These are phyloP conservation scores for Anniella stebbinsi DNA, from an alignment of 2,797 vertebrate genomes.

Conservation along the genomic window DNA sequence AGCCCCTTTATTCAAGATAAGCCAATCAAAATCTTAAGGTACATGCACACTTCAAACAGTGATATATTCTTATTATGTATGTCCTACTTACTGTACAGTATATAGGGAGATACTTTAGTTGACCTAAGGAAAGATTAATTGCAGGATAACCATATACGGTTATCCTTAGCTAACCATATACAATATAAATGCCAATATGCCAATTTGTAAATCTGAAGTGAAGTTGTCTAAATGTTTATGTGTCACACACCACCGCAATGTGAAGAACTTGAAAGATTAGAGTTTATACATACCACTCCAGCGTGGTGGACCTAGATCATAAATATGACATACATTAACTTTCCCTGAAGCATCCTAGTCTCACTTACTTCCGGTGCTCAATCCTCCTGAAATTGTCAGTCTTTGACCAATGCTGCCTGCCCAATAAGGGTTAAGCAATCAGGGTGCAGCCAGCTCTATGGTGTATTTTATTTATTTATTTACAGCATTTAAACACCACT, in stretches of 20 bases:
- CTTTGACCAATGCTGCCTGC: not conserved
- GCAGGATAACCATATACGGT: constrained; percentile 32
- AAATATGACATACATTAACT: constrained; percentile 75
- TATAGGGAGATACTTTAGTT: constrained; percentile 8
- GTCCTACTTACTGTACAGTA: fast-evolving
- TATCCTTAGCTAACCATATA: constrained; percentile 50
- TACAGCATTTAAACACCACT: too few species aligned
- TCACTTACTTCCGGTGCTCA: not conserved
- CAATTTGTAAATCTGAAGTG: not conserved
- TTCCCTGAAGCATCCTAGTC: constrained; percentile 4
- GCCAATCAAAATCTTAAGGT: constrained; percentile 6
- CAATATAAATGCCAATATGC: constrained; percentile 37
- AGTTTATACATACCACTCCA: constrained; percentile 89
- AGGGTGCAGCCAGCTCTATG: not conserved
- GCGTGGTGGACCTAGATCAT: constrained; percentile 85
- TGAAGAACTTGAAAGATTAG: constrained; percentile 72
- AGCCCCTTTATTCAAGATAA: not conserved
- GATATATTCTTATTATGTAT: constrained; percentile 13
- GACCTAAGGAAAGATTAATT: constrained; percentile 43
- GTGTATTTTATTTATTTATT: not conserved
- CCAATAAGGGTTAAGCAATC: not conserved
- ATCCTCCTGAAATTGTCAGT: not conserved
- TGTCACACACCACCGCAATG: constrained; percentile 67
- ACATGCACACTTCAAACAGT: constrained; percentile 56
- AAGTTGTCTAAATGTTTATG: not conserved